These are phyloP conservation scores for Frieseomelitta varia DNA, from an alignment of 1,140 invertebrate species.

Conservation along the genomic window DNA sequence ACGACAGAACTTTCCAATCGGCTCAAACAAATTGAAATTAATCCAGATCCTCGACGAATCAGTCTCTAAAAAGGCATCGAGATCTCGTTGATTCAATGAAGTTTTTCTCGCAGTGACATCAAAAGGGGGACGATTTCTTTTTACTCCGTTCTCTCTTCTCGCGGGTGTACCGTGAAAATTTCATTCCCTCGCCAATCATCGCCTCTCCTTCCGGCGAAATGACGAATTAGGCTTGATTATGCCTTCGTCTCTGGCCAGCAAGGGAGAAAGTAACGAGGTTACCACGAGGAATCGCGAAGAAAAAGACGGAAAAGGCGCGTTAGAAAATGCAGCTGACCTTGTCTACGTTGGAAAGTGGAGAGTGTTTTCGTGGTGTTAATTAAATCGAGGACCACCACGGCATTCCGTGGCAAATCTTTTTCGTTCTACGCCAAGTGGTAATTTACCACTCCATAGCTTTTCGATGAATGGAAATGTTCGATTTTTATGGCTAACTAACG, in stretches of 20 bases:
- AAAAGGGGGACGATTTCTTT: slow-evolving; percentile 9
- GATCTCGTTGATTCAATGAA: not conserved
- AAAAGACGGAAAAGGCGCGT: not conserved
- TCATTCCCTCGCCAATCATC: slow-evolving; percentile 39
- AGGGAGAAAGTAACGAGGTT: slow-evolving; percentile 26
- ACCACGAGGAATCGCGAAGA: slow-evolving; percentile 8
- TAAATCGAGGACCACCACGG: slow-evolving; percentile 15
- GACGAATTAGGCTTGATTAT: slow-evolving; percentile 56
- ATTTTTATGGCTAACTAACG: not conserved
- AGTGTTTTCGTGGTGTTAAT: slow-evolving; percentile 16
- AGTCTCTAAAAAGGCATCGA: not conserved
- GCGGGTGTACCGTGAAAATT: slow-evolving; percentile 24
- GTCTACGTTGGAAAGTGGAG: too few species aligned
- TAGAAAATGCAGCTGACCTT: slow-evolving; percentile 28
- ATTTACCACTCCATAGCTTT: not conserved
- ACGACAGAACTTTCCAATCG: not conserved
- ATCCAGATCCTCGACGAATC: not conserved
- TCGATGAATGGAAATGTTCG: not conserved
- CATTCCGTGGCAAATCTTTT: slow-evolving; percentile 20
- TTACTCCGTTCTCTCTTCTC: not conserved
- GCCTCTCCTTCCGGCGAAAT: slow-evolving; percentile 27
- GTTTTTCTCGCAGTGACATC: not conserved
- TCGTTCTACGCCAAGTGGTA: slow-evolving; percentile 4
- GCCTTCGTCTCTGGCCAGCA: slow-evolving; percentile 1
- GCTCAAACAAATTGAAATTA: not conserved